Evolutionary conservation across 1,140 invertebrate species (phyloP), one percentile per base, ranked within the genome.

Genomic region (Brachionus angularis): DNA sequence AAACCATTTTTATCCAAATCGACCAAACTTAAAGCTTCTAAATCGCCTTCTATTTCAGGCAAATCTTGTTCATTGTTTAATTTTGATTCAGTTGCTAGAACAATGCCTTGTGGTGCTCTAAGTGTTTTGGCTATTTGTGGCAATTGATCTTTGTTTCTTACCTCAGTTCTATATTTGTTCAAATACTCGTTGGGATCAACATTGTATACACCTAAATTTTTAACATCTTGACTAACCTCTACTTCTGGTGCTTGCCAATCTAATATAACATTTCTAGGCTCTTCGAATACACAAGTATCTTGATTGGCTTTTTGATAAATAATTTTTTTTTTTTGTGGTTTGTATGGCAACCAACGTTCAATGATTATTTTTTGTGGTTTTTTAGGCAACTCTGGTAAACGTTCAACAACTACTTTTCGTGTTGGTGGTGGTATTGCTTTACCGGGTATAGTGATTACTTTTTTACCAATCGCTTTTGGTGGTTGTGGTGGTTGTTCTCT

Each of bases 321-420:
- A 10, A 67, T 50, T 50, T 67, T 67, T 7, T 42, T 31, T 12
- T 67, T 67, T 33, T 46, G 62, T 2, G 62, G 62, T 18, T 72
- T 52, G 21, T 72, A 72, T 61, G 71, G 71, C 27, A 72, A 31
- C 71, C 71, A 72, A n/a, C 39, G 52, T 52, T 72, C 71, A 29
- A 72, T 62, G 23, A 47, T 46, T 27, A 72, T 34, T 23, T 31
- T 31, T 14, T 44, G 71, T 12, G 53, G 53, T 52, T 62, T 64
- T 52, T 31, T 10, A 18, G 71, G 71, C 12, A 49, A 33, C 10
- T 50, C 12, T 21, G 53, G 53, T 21, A 61, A 31, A n/a, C 71
- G 42, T 39, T 72, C 53, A 25, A 72, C 53, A 14, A 72, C 50
- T 5, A 72, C 71, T 39, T 44, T 52, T 34, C 71, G 53, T 39